Evolutionary conservation across 2,888 invertebrate species (phyloP).

Genomic region (Cistogaster globosa): DNA sequence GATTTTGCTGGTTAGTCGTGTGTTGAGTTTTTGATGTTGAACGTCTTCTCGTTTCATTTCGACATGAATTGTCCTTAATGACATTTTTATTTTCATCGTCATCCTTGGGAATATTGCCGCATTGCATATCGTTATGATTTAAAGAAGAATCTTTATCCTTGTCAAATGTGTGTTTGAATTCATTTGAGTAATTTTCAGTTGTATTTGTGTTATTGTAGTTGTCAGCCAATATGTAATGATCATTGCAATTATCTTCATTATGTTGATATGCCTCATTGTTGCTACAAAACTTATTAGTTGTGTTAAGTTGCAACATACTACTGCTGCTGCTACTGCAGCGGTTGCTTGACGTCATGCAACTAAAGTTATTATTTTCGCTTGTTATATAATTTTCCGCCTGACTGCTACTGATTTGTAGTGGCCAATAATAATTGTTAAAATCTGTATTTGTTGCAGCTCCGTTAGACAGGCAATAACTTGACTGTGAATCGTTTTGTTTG

Average conservation of each 20-base stretch:
- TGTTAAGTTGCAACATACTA: slow-evolving; percentile 42
- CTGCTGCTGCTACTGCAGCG: slow-evolving; percentile 14
- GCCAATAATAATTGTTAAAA: slow-evolving; percentile 45
- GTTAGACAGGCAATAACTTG: not conserved
- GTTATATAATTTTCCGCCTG: slow-evolving; percentile 66
- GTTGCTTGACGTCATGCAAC: not conserved
- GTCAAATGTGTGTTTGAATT: slow-evolving; percentile 40
- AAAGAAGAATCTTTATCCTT: slow-evolving; percentile 22
- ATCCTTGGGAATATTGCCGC: slow-evolving; percentile 3
- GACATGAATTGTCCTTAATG: slow-evolving; percentile 57
- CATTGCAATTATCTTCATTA: slow-evolving; percentile 20
- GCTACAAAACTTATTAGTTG: slow-evolving; percentile 39
- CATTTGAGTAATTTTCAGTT: slow-evolving; percentile 35
- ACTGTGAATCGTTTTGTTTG: slow-evolving; percentile 9
- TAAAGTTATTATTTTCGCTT: slow-evolving; percentile 18
- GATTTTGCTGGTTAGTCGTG: slow-evolving; percentile 19
- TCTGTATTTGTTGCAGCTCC: slow-evolving; percentile 49
- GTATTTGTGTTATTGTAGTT: not conserved
- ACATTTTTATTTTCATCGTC: slow-evolving; percentile 7
- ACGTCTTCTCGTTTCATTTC: slow-evolving; percentile 42
- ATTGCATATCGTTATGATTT: slow-evolving; percentile 30
- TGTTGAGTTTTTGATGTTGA: slow-evolving; percentile 31
- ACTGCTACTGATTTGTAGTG: slow-evolving; percentile 46
- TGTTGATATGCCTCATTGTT: not conserved
- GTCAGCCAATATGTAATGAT: slow-evolving; percentile 34